These are phyloP conservation scores for Strigops habroptila DNA, from an alignment of 2,113 vertebrate genomes.

Conservation along the genomic window DNA sequence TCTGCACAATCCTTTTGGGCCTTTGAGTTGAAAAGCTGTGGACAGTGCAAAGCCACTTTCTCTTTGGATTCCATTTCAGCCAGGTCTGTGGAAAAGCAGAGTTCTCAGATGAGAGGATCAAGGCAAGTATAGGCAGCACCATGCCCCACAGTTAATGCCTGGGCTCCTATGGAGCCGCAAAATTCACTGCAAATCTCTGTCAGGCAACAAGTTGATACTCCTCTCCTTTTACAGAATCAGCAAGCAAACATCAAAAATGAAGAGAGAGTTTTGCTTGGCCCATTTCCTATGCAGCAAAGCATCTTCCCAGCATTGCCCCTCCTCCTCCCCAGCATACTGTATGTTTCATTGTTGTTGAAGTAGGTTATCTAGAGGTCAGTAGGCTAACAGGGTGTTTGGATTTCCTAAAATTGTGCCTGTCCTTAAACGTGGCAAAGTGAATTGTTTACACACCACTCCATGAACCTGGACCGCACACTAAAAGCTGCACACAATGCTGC, in stretches of 20 bases:
- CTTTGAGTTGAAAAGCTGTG: background rate
- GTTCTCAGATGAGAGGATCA: background rate
- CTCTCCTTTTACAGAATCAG: conserved; percentile 8
- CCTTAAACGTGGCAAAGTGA: conserved; percentile 30
- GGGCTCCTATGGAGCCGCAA: background rate
- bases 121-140: background rate
- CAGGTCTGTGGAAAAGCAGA: background rate
- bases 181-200: background rate
- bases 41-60: background rate
- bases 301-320: background rate
- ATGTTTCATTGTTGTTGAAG: conserved; percentile 69
- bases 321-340: conserved; percentile 16
- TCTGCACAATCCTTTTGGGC: background rate
- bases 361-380: conserved; percentile 77
- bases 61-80: background rate
- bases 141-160: fast-evolving
- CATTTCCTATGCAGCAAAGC: conserved; percentile 38
- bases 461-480: background rate
- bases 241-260: background rate
- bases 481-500: conserved; percentile 18
- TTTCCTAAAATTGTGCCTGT: conserved; percentile 87
- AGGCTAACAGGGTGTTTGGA: conserved; percentile 78
- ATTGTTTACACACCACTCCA: conserved; percentile 46
- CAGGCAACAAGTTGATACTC: background rate
- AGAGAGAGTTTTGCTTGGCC: conserved; percentile 28